These are phyloP conservation scores for Zonotrichia leucophrys DNA, from an alignment of 2,113 vertebrate genomes.

Conservation along the genomic window DNA sequence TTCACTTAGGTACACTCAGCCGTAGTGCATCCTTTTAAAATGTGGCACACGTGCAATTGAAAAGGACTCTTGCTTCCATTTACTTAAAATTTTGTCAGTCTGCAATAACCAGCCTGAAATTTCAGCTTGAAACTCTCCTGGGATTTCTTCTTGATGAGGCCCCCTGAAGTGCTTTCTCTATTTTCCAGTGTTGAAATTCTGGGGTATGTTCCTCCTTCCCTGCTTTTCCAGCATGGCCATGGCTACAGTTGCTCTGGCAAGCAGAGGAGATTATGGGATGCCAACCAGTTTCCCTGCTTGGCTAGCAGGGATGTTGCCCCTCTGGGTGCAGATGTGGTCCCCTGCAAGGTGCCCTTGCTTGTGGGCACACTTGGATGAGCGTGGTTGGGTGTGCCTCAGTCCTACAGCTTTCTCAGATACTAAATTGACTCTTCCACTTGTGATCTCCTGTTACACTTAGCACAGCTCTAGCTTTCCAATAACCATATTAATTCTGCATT, in stretches of 20 bases:
- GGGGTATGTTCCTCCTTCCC: not conserved
- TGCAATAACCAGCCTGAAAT: not conserved
- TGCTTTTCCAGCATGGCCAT: not conserved
- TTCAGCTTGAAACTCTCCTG: not conserved
- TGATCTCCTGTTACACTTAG: not conserved
- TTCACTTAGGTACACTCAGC: not conserved
- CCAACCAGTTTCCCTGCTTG: not conserved
- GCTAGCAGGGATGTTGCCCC: accelerated
- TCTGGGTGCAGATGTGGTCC: not conserved
- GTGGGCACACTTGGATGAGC: accelerated
- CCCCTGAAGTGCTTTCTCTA: not conserved
- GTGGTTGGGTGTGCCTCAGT: not conserved
- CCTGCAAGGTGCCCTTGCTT: not conserved
- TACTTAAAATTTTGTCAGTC: not conserved
- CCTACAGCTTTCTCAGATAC: not conserved
- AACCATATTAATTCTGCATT: not conserved
- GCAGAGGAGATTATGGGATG: not conserved
- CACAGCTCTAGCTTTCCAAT: not conserved
- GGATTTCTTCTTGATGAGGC: not conserved
- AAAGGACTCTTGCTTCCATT: not conserved
- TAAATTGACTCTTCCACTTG: not conserved
- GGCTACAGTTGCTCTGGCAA: accelerated
- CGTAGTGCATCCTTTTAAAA: not conserved
- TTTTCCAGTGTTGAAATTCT: not conserved
- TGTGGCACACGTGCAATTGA: not conserved